Percentiles rank a stretch among this genome's conserved stretches.
Conservation (phyloP, 2,113 vertebrate species). For the Tachysurus vachellii region DNA sequence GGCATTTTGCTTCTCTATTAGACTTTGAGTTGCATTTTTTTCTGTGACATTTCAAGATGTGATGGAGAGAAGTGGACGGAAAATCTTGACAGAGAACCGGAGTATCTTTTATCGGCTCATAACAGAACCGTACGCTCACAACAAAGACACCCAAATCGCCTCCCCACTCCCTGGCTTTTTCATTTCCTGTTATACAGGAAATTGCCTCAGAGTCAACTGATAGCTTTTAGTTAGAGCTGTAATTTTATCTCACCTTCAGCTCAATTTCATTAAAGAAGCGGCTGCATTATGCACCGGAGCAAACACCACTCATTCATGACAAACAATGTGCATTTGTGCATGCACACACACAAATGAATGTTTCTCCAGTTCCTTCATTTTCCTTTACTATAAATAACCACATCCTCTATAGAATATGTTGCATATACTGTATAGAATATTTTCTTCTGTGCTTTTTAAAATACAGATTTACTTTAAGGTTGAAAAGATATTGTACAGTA, state of each 20-base stretch:
- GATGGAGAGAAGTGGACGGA: constrained; percentile 3
- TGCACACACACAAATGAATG: neutral
- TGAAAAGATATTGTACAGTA: too few species aligned
- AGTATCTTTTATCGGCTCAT: constrained; percentile 72
- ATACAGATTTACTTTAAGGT: neutral
- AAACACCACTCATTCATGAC: constrained; percentile 39
- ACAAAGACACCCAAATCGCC: constrained; percentile 62
- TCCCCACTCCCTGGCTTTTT: constrained; percentile 72
- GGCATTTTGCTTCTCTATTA: constrained; percentile 5
- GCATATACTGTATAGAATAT: neutral
- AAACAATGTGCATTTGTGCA: constrained; percentile 22
- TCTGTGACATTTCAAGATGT: constrained; percentile 54
- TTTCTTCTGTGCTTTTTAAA: neutral
- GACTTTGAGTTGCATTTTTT: neutral
- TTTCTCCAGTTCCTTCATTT: neutral
- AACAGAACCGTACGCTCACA: constrained; percentile 56
- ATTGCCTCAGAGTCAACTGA: constrained; percentile 77
- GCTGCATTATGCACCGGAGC: constrained; percentile 38
- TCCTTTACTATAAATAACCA: neutral
- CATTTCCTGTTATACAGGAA: constrained; percentile 94
- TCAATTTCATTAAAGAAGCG: constrained; percentile 55
- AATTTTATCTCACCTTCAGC: constrained; percentile 59
- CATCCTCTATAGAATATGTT: neutral
- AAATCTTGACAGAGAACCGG: constrained; percentile 34
- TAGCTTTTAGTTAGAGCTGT: constrained; percentile 59